These are phyloP conservation scores for Unio pictorum DNA, from an alignment of 2,888 invertebrate species.

Conservation along the genomic window DNA sequence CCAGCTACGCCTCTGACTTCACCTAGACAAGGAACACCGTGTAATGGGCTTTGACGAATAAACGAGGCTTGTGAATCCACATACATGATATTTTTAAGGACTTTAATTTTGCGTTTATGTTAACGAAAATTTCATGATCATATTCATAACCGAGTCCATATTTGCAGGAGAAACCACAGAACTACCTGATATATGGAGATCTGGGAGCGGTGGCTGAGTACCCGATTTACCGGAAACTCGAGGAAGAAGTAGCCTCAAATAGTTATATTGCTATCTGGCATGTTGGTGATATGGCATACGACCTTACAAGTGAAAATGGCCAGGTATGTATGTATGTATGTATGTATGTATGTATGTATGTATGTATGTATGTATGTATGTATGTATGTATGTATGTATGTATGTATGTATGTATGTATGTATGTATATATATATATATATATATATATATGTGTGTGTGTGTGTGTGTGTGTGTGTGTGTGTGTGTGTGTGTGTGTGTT, in stretches of 20 bases:
- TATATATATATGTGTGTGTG: no score
- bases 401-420: no score
- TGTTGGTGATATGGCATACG: slow-evolving; percentile 58
- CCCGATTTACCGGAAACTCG: slow-evolving; percentile 34
- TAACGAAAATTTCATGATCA: neutral
- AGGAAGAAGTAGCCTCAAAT: slow-evolving; percentile 29
- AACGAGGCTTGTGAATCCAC: no score
- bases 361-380: no score
- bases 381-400: no score
- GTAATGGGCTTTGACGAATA: no score
- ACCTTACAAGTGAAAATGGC: slow-evolving; percentile 44
- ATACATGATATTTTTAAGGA: neutral
- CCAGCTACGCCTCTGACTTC: no score
- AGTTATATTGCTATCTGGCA: slow-evolving; percentile 52
- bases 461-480: no score
- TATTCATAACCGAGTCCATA: neutral
- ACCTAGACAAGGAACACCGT: no score
- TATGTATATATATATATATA: no score
- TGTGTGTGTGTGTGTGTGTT: no score
- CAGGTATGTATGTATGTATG: slow-evolving; percentile 22
- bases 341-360: no score
- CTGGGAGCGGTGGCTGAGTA: slow-evolving; percentile 38
- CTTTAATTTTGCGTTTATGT: neutral
- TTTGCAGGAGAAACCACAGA: slow-evolving; percentile 36
- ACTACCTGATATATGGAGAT: slow-evolving; percentile 54